Evolutionary conservation across 2,888 invertebrate genomes (phyloP).

Genomic region (Eumerus sabulonum): DNA sequence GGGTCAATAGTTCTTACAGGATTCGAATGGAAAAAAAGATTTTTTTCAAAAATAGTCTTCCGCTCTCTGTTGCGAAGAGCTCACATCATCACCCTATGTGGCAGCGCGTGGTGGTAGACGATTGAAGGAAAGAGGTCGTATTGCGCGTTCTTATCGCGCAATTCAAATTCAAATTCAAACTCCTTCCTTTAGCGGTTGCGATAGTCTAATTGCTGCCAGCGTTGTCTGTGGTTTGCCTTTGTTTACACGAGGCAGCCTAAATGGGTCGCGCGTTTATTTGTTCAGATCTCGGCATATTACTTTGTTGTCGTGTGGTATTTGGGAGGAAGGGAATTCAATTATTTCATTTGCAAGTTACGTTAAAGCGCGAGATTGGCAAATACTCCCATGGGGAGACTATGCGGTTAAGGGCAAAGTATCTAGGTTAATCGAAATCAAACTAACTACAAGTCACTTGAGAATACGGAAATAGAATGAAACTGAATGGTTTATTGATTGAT

Average conservation of each 20-base stretch:
- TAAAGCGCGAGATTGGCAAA: conserved; percentile 42
- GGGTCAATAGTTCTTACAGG: conserved; percentile 26
- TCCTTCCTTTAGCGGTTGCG: too few relatives aligned
- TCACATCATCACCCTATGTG: conserved; percentile 6
- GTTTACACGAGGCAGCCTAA: neutral
- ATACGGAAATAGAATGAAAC: too few relatives aligned
- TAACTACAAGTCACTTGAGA: too few relatives aligned
- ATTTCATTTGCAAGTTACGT: conserved; percentile 20
- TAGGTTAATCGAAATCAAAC: too few relatives aligned
- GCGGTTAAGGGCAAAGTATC: too few relatives aligned
- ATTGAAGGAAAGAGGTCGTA: conserved; percentile 11
- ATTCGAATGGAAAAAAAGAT: neutral
- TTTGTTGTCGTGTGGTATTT: neutral
- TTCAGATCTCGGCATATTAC: neutral
- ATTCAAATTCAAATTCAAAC: too few relatives aligned
- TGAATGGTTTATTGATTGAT: neutral
- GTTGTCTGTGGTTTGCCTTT: neutral
- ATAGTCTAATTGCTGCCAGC: too few relatives aligned
- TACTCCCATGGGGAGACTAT: neutral
- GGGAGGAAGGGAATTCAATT: conserved; percentile 15
- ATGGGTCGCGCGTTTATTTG: conserved; percentile 23
- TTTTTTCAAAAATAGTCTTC: conserved; percentile 3
- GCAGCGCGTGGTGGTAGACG: too few relatives aligned
- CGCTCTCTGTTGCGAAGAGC: conserved; percentile 1
- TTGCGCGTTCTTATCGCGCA: conserved; percentile 10